Base-by-base conservation (phyloP, 2,797 vertebrate genomes). In the Notoglanidium macrostoma region DNA sequence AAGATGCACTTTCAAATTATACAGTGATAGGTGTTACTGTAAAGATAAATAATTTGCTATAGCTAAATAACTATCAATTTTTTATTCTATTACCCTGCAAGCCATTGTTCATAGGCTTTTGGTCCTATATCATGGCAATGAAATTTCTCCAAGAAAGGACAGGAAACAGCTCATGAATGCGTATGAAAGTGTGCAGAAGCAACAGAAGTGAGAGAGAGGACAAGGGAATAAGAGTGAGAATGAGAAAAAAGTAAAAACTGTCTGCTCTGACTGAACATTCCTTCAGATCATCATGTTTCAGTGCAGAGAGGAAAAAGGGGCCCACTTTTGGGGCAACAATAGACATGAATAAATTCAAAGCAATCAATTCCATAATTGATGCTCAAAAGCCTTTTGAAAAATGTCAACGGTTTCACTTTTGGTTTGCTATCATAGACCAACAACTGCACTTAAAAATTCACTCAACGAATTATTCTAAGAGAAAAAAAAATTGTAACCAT, bases 221-320 rank as follows among this genome's bases (percentile, higher is more conserved):
- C 63, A 73, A 44, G 86, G 32, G 55, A 83, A 70, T 63, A 92
- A 44, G 51, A 78, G 17, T 59, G 91, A 82, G 72, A 70, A 74
- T 23, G 70, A 26, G 46, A 59, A 73, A 91, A 90, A 91, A 89
- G 76, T 83, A 85, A 88, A 84, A 83, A 83, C n/a, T 54, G 63
- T 87, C 86, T 91, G 84, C 77, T 85, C 57, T 57, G 40, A 82
- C 84, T 85, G 70, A 88, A 88, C 87, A 88, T 85, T 88, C 87
- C 83, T 85, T 88, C 78, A 88, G 87, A 88, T 88, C 67, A 59
- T 88, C 77, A 85, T 88, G 84, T 88, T 80, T 82, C 87, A 82
- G 57, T 29, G n/a, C 26, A 55, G 55, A 68, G 26, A 57, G 49
- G 26, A 68, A n/a, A 61, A 51, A 79, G 83, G 80, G 87, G 87